These are phyloP conservation scores for Physeter macrocephalus DNA, from an alignment of 2,113 vertebrate species.

Conservation along the genomic window DNA sequence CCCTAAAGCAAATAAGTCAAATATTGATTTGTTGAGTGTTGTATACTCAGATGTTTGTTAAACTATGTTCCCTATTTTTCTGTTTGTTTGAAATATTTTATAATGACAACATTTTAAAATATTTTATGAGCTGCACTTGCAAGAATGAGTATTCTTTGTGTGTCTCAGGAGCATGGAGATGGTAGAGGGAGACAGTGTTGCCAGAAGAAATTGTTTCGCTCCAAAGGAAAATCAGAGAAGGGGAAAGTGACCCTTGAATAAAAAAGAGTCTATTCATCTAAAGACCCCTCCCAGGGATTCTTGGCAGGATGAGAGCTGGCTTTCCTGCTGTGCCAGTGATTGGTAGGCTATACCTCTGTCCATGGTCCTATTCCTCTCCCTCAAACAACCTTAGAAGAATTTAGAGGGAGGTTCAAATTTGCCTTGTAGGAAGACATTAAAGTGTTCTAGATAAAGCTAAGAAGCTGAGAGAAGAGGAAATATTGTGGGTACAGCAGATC, in stretches of 20 bases:
- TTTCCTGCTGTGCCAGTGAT: background rate
- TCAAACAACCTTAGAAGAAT: background rate
- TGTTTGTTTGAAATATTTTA: conserved; percentile 22
- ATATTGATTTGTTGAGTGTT: background rate
- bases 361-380: conserved; percentile 69
- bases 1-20: background rate
- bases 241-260: background rate
- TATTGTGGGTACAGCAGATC: background rate
- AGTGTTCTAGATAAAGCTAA: background rate
- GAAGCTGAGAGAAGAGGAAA: background rate
- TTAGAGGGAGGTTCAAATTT: conserved; percentile 8
- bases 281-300: conserved; percentile 18
- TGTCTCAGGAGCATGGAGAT: background rate
- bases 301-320: background rate
- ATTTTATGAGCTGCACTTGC: conserved; percentile 25
- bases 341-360: conserved; percentile 61
- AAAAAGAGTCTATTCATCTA: background rate
- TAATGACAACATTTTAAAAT: background rate
- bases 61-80: conserved; percentile 19
- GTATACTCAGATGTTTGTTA: background rate
- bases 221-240: background rate
- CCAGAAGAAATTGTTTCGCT: background rate
- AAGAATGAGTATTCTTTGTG: background rate
- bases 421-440: background rate
- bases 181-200: background rate